Base-by-base conservation (phyloP, 2,888 invertebrate species). In the Tetramorium bicarinatum region DNA sequence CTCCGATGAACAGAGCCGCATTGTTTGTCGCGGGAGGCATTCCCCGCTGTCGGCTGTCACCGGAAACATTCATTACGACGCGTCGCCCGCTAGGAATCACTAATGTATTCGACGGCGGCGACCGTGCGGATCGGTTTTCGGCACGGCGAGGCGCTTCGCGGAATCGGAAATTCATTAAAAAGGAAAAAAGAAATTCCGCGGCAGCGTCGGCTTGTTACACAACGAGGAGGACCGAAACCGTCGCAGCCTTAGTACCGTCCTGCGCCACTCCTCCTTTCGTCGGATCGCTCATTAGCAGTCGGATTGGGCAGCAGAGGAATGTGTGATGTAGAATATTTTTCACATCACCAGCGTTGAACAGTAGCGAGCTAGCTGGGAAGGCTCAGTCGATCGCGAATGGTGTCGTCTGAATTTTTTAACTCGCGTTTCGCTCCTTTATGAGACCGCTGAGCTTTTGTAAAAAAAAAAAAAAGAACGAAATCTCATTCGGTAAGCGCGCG, bases 21-120 rank as follows among this genome's bases (percentile, higher is more conserved):
- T 94, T 94, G 94, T 94, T 93, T 93, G 93, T 93, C 93, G 92
- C 92, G 90, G 90, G 90, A 91, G 91, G 90, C 92, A 92, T 93
- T 93, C 93, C 90, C 91, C 88, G 86, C 89, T 91, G 91, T 91
- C 92, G 92, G 90, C 91, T 92, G 93, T 93, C 93, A 93, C 93
- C 93, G 94, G 94, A 94, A 94, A 94, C 94, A 94, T 94, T 94
- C 93, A 93, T 94, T 94, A 93, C 92, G 89, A 89, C 91, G 89
- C 90, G 91, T 91, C 91, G 90, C 91, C 91, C 90, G 90, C 92
- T 91, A 91, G 90, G 92, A 93, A 93, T 94, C 91, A 91, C 92
- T 92, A 93, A 94, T 93, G 92, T 91, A 92, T 92, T 93, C 92
- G 91, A 89, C 86, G 89, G 83, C 87, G 79, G 77, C 84, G 85